Conservation (phyloP, 2,113 vertebrate genomes). For the Mola mola region DNA sequence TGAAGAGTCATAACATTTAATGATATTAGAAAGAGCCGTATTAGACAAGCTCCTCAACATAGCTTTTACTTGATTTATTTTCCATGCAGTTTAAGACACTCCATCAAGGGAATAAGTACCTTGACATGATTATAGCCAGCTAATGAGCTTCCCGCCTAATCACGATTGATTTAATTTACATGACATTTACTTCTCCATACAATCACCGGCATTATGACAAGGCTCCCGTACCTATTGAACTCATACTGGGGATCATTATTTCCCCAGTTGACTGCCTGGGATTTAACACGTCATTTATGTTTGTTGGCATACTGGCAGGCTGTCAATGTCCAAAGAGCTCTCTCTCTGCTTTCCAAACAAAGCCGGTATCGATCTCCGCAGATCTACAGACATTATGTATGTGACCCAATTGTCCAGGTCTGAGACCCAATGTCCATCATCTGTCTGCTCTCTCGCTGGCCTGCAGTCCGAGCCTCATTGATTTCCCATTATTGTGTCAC, state of each 20-base stretch:
- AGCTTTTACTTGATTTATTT: slow-evolving; percentile 62
- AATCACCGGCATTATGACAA: slow-evolving; percentile 55
- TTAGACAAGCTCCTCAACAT: slow-evolving; percentile 59
- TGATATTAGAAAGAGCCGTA: slow-evolving; percentile 48
- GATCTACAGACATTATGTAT: slow-evolving; percentile 61
- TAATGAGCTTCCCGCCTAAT: slow-evolving; percentile 75
- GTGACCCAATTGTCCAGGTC: slow-evolving; percentile 66
- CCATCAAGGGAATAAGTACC: slow-evolving; percentile 69
- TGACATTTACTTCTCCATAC: slow-evolving; percentile 76
- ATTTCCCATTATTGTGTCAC: slow-evolving; percentile 80
- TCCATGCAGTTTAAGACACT: slow-evolving; percentile 55
- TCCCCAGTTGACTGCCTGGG: slow-evolving; percentile 54
- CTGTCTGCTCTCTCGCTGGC: slow-evolving; percentile 46
- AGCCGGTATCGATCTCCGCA: slow-evolving; percentile 61
- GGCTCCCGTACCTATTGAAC: slow-evolving; percentile 48
- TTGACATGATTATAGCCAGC: slow-evolving; percentile 62
- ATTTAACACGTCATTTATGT: slow-evolving; percentile 57
- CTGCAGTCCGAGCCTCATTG: slow-evolving; percentile 66
- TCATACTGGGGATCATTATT: slow-evolving; percentile 66
- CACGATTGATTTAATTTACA: slow-evolving; percentile 77
- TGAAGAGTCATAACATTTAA: slow-evolving; percentile 62
- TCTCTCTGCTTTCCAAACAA: slow-evolving; percentile 46
- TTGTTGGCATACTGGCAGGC: slow-evolving; percentile 23
- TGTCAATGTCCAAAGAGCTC: slow-evolving; percentile 34
- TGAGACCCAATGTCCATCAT: slow-evolving; percentile 72